These are phyloP conservation scores for Riparia riparia DNA, from an alignment of 2,113 vertebrate genomes.

Conservation along the genomic window DNA sequence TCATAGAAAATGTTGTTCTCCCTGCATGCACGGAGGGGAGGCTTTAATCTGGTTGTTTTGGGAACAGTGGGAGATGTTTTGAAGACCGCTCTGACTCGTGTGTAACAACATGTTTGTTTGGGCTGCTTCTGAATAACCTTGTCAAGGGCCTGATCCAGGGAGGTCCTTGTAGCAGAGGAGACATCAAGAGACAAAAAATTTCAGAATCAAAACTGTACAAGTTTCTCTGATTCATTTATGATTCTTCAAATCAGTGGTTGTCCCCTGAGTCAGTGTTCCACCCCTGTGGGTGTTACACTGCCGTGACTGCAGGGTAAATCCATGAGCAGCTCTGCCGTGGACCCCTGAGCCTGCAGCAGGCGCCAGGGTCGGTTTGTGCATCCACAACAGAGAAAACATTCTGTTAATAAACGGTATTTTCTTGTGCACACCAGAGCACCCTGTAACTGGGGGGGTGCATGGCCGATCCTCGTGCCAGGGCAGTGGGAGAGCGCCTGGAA, in stretches of 20 bases:
- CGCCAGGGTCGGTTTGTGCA: not conserved
- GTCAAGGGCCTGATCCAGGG: not conserved
- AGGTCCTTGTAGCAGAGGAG: not conserved
- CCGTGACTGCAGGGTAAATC: not conserved
- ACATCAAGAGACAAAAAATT: not conserved
- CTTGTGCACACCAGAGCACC: not conserved
- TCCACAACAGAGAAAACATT: not conserved
- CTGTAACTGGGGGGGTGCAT: accelerated
- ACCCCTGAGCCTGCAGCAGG: not conserved
- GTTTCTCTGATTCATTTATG: not conserved
- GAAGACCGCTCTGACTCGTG: not conserved
- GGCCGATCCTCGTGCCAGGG: not conserved
- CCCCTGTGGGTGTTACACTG: not conserved
- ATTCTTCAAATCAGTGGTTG: not conserved
- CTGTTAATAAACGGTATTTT: not conserved
- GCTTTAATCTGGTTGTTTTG: conserved; percentile 18
- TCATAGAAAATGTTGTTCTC: conserved; percentile 18
- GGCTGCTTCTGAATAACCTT: not conserved
- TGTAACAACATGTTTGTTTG: not conserved
- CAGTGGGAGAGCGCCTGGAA: not conserved
- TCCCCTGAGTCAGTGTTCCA: not conserved
- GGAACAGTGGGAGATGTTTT: conserved; percentile 36
- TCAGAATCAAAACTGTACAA: not conserved
- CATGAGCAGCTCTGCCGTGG: not conserved
- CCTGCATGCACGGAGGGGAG: not conserved